These are phyloP conservation scores for Frieseomelitta varia DNA, from an alignment of 1,140 invertebrate species.

Conservation along the genomic window DNA sequence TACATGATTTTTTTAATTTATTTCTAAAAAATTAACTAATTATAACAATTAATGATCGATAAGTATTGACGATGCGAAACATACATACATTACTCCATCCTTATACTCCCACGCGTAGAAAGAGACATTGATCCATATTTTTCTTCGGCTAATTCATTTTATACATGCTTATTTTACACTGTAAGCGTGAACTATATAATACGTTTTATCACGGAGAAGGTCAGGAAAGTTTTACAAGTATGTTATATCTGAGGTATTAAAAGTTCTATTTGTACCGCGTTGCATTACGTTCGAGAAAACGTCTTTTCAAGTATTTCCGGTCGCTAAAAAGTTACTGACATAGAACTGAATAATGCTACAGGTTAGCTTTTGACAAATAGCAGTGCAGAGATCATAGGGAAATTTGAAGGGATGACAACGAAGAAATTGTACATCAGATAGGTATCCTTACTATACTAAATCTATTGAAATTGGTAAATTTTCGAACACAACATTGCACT, in stretches of 20 bases:
- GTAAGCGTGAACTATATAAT: neutral
- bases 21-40: neutral
- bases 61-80: neutral
- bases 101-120: constrained; percentile 13
- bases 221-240: neutral
- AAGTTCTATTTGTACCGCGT: neutral
- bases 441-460: no score
- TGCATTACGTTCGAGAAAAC: neutral
- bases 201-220: constrained; percentile 1
- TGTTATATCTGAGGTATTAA: neutral
- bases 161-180: constrained; percentile 1
- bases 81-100: neutral
- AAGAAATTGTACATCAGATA: neutral
- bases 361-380: constrained; percentile 1
- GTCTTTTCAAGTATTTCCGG: constrained; percentile 12
- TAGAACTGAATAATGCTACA: neutral
- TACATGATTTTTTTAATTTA: neutral
- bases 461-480: constrained; percentile 4
- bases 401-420: neutral
- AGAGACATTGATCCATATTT: constrained; percentile 15
- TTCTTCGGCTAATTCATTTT: neutral
- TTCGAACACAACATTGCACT: neutral
- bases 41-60: constrained; percentile 11
- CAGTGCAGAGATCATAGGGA: constrained; percentile 6
- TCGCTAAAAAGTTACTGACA: neutral